Base-by-base conservation (phyloP, 2,797 vertebrate species). In the Scomberomorus guttatus region DNA sequence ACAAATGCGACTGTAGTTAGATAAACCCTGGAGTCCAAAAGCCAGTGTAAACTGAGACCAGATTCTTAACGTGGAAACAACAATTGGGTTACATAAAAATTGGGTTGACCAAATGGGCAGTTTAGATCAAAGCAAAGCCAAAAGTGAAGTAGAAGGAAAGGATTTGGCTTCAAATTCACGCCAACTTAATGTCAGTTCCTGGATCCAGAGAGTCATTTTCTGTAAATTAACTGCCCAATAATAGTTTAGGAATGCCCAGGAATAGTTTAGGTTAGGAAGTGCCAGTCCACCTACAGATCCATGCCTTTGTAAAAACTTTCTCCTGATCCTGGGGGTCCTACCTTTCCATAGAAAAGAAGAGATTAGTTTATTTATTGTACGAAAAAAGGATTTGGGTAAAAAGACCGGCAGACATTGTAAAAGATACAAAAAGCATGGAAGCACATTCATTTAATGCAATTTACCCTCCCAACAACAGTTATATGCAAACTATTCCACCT, bases 61-160 rank as follows among this genome's bases (percentile, higher is more conserved):
- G 7, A 69, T 62, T 37, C 39, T 72, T 29, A 71, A 37, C 52
- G 52, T 64, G 42, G 67, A 78, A 48, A 65, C 24, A 58, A 64
- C 44, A 72, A 37, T 78, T n/a, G 52, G 32, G 34, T 65, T 58
- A 42, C n/a, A 9, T 63, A 25, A 29, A 65, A 39, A 78, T 42
- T 65, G 17, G 20, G 13, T n/a, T 46, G 58, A 25, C 20, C 12
- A 10, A 46, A 69, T 52, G 6, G 50, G 1, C 20, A 69, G 14
- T 42, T 46, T 25, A 14, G 34, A 65, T 42, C 24, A n/a, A 12
- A 32, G 64, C 25, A 69, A 27, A 20, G 57, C 57, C 6, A 68
- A 51, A 55, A 72, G 27, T 58, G 74, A 77, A 11, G 50, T 42
- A 56, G 64, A 52, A 25, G 11, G 22, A 32, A 51, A 77, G 6